Conservation (phyloP, 2,113 vertebrate genomes). For the Dunckerocampus dactyliophorus region DNA sequence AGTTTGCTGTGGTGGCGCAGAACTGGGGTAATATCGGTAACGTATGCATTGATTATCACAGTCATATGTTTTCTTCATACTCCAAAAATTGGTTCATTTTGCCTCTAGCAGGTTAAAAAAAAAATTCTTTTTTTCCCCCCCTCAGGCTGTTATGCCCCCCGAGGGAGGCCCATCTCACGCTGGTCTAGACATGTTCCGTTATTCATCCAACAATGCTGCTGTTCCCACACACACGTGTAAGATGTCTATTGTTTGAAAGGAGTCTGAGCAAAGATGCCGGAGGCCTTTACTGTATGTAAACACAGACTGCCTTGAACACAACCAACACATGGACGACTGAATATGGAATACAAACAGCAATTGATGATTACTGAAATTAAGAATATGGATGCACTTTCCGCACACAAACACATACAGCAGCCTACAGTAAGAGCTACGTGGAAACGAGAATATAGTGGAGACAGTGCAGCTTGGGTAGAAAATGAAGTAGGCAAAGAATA, state of each 20-base stretch:
- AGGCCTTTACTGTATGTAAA: conserved; percentile 21
- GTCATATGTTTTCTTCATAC: no score
- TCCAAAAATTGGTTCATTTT: no score
- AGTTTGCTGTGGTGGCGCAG: no score
- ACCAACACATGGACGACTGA: background rate
- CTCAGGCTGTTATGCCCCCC: no score
- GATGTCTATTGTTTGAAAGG: conserved; percentile 43
- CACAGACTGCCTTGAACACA: conserved; percentile 7
- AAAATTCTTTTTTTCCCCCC: no score
- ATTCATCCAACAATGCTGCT: no score
- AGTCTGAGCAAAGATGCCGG: conserved; percentile 26
- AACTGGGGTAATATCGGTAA: no score
- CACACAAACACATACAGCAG: background rate
- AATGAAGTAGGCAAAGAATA: conserved; percentile 4
- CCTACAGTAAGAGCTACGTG: background rate
- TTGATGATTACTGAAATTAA: background rate
- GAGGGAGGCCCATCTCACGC: no score
- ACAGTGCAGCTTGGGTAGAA: conserved; percentile 22
- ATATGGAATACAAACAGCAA: background rate
- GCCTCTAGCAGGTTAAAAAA: no score
- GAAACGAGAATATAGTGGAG: conserved; percentile 4
- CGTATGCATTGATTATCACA: no score
- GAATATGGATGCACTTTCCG: background rate
- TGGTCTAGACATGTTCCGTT: no score
- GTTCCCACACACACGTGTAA: background rate